Percentiles rank a stretch among this genome's conserved stretches.
phyloP scores from a whole-genome alignment of 1,140 invertebrate species.

The Trichonephila clavipes region DNA sequence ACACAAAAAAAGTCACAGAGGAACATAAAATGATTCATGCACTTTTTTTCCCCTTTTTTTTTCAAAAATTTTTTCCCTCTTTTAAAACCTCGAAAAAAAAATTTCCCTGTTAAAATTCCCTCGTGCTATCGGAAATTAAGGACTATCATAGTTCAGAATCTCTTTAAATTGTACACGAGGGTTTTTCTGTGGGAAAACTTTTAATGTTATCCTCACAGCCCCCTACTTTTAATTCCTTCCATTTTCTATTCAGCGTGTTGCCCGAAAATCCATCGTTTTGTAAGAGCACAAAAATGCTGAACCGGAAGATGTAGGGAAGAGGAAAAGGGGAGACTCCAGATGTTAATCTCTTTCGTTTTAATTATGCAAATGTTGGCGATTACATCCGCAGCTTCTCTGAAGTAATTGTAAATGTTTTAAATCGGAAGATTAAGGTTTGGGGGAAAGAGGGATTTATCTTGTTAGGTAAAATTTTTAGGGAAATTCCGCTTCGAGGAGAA shows the following conservation, averaged over 20 bases:
- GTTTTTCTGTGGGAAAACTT: conserved; percentile 64
- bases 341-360: conserved; percentile 72
- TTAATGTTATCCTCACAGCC: background rate
- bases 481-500: background rate
- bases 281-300: background rate
- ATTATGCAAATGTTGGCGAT: conserved; percentile 73
- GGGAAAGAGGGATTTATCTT: conserved; percentile 4
- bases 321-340: conserved; percentile 26
- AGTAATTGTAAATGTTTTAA: conserved; percentile 74
- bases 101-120: conserved; percentile 16
- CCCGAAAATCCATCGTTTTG: conserved; percentile 8
- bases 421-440: conserved; percentile 38
- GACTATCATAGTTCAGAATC: conserved; percentile 53
- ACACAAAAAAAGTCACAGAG: background rate
- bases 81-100: background rate
- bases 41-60: background rate
- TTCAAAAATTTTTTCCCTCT: background rate
- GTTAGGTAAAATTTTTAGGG: background rate
- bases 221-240: background rate
- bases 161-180: conserved; percentile 54
- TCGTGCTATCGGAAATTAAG: conserved; percentile 61
- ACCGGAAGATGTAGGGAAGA: conserved; percentile 49
- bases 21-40: conserved; percentile 22
- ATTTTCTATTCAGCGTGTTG: background rate
- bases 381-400: conserved; percentile 36